These are phyloP conservation scores for Latrodectus geometricus DNA, from an alignment of 1,140 invertebrate genomes.

Conservation along the genomic window DNA sequence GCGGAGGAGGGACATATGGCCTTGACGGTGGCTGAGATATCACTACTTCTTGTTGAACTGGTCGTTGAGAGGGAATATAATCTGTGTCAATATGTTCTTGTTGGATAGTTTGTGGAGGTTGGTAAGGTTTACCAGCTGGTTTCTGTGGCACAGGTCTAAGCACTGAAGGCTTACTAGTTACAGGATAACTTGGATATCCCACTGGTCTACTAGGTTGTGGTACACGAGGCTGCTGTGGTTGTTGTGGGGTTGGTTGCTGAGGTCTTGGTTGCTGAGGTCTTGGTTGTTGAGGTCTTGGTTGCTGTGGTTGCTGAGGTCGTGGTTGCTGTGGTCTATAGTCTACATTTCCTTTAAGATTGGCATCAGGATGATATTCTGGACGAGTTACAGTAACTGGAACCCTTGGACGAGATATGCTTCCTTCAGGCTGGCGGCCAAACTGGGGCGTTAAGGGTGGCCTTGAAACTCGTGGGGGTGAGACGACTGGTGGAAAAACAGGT, in stretches of 20 bases:
- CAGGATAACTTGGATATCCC: slow-evolving; percentile 37
- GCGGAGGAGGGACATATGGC: slow-evolving; percentile 4
- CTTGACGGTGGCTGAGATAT: not conserved
- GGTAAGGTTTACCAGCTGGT: slow-evolving; percentile 24
- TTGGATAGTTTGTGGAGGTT: slow-evolving; percentile 40
- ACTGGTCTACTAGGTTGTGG: slow-evolving; percentile 5
- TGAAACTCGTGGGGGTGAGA: slow-evolving; percentile 40
- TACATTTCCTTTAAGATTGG: slow-evolving; percentile 42
- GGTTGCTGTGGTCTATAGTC: slow-evolving; percentile 7
- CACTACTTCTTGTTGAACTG: not conserved
- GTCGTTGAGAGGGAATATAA: slow-evolving; percentile 30
- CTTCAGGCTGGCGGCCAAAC: slow-evolving; percentile 35
- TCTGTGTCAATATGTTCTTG: slow-evolving; percentile 54
- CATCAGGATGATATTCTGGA: slow-evolving; percentile 46
- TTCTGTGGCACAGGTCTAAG: slow-evolving; percentile 7
- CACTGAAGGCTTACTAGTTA: slow-evolving; percentile 9
- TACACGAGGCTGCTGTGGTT: not conserved
- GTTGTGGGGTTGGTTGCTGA: slow-evolving; percentile 25
- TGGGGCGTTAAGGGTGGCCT: slow-evolving; percentile 37
- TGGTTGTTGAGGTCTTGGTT: too few species aligned
- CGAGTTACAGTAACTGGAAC: not conserved
- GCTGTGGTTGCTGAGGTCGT: slow-evolving; percentile 17
- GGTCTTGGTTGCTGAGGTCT: slow-evolving; percentile 38
- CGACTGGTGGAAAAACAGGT: slow-evolving; percentile 47
- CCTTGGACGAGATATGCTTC: slow-evolving; percentile 21